Base-by-base conservation (phyloP, 2,797 vertebrate genomes). In the Gymnoscopelus braueri region DNA sequence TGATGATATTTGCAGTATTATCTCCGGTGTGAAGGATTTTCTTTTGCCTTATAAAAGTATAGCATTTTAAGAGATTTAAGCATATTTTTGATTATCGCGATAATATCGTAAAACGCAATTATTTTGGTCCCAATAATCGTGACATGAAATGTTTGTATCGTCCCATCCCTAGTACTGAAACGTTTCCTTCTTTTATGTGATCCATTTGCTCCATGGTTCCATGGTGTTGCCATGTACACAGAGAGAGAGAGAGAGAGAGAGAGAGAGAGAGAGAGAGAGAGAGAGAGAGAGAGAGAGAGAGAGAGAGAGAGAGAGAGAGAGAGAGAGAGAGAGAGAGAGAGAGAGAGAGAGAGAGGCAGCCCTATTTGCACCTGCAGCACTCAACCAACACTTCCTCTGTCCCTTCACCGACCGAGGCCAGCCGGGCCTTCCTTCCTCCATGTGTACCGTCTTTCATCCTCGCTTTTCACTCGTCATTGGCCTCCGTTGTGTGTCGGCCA, bases 391-490 rank as follows among this genome's bases (percentile, higher is more conserved):
- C 75, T 83, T 86, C 84, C 82, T 77, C 48, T 69, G 67, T 35
- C 73, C 62, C 14, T 67, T 53, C 15, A 75, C 60, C 61, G 76
- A 39, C 67, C 13, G 10, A 69, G 65, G 44, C 69, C 39, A 61
- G 74, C 56, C 57, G 39, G 29, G 44, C 48, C 65, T 19, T 61
- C 67, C 65, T 69, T 51, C 11, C 52, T 1, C 60, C 78, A 69
- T 74, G 77, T 82, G 69, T 77, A 12, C 55, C 74, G 72, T 75
- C 77, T 86, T 84, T 90, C 81, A 80, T 81, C 75, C 83, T 15
- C 49, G 74, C 52, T 74, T 85, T 88, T 87, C 78, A 80, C 85
- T 82, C 75, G 56, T 87, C 78, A 80, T 71, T 77, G 75, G 78
- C 65, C 79, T 78, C 59, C 52, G 13, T 83, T 80, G 83, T 85